Base-by-base conservation (phyloP, 2,113 vertebrate genomes). In the Ophthalmolycus amberensis region DNA sequence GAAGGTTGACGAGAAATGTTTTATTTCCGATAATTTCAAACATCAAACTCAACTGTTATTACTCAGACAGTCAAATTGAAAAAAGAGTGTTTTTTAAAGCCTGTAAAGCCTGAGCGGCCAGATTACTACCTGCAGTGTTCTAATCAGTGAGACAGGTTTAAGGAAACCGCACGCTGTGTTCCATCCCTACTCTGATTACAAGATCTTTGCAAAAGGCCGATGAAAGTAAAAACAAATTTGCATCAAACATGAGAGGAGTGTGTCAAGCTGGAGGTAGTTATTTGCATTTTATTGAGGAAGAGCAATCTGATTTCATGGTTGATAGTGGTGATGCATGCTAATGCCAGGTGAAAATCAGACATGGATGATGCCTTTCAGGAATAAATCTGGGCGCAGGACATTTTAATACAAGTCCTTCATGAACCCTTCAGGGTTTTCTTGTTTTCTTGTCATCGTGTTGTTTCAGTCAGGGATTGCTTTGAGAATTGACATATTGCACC, bases 281-380 rank as follows among this genome's bases (percentile, higher is more conserved):
- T 50, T 85, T 75, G 25, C 60, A 64, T 79, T 82, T 81, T 32
- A 52, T 60, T 65, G 62, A 72, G 67, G 66, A 65, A 42, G 12
- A 68, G 60, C n/a, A 60, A 72, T 76, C n/a, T 64, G 82, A 72
- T 82, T 84, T 71, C 74, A 79, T 0, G 60, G 27, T 58, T 27
- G 54, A 27, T 16, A 16, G 40, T 10, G 52, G 65, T 10, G 74
- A 75, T 71, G 71, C 75, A 59, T 82, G 44, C 66, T 70, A 79
- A 64, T 59, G 65, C 4, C 27, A 37, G 60, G n/a, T 42, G 40
- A 46, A 80, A 54, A 85, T 78, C 52, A 76, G n/a, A 44, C 22
- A 40, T 48, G 1, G 71, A 38, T 18, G 46, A 68, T 18, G 20
- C 6, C 5, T 32, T 9, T 32, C n/a, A 50, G 65, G 25, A 72